These are phyloP conservation scores for Porites rus DNA, from an alignment of 92 coral and sea anemone genomes.

Conservation along the genomic window DNA sequence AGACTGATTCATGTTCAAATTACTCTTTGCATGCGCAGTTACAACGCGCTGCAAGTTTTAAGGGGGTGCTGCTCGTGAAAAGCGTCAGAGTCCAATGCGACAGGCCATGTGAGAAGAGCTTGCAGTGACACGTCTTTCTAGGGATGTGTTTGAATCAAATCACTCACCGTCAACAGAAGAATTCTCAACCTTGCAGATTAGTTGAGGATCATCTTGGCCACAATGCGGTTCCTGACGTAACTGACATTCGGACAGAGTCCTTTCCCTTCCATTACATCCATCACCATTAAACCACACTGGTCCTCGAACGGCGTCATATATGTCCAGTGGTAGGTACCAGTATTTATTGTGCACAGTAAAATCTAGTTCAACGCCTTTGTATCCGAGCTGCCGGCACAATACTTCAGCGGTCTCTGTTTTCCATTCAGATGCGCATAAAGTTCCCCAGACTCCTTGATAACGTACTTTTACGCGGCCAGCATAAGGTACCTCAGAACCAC, in stretches of 20 bases:
- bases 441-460: conserved; percentile 70
- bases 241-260: conserved; percentile 20
- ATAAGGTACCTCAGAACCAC: conserved; percentile 37
- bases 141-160: not conserved
- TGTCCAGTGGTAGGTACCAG: not conserved
- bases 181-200: conserved; percentile 29
- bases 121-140: not conserved
- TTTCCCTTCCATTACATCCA: conserved; percentile 34
- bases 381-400: conserved; percentile 63
- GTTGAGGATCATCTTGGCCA: not conserved
- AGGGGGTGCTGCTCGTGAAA: too few species aligned
- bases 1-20: too few species aligned
- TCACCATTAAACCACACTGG: conserved; percentile 42
- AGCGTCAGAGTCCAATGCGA: too few species aligned
- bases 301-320: conserved; percentile 34
- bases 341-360: not conserved
- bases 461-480: conserved; percentile 58
- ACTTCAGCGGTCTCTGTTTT: conserved; percentile 47
- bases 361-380: conserved; percentile 40
- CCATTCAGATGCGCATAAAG: conserved; percentile 31
- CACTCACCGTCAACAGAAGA: conserved; percentile 31
- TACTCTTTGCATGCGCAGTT: too few species aligned
- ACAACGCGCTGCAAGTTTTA: too few species aligned
- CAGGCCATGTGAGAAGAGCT: too few species aligned
- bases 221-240: conserved; percentile 4